Conservation (phyloP, 2,113 vertebrate genomes). For the Natator depressus region DNA sequence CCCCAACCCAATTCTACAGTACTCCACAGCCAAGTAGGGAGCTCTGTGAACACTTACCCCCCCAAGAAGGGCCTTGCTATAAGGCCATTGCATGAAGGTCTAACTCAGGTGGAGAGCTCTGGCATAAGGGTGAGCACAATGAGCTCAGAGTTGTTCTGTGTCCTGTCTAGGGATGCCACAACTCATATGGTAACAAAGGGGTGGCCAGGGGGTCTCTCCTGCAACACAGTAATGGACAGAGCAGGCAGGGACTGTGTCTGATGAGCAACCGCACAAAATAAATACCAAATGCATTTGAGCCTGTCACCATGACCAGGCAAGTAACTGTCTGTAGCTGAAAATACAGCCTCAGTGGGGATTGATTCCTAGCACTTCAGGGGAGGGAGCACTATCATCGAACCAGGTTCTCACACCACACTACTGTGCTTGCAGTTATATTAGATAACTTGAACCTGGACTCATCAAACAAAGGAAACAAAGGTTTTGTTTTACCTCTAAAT, state of each 20-base stretch:
- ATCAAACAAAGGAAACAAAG: not conserved
- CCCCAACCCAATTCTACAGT: not conserved
- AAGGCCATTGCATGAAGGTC: rapidly evolving
- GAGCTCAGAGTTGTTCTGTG: not conserved
- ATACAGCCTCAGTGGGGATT: not conserved
- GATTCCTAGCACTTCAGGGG: not conserved
- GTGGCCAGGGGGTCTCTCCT: not conserved
- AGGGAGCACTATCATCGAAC: not conserved
- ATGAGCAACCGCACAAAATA: not conserved
- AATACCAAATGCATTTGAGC: rapidly evolving
- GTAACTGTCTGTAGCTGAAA: not conserved
- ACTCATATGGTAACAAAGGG: not conserved
- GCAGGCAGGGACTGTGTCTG: not conserved
- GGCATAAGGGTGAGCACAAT: not conserved
- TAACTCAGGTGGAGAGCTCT: not conserved
- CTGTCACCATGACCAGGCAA: not conserved
- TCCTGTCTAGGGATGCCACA: not conserved
- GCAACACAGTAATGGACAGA: not conserved
- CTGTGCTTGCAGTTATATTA: not conserved
- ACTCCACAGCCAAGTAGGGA: not conserved
- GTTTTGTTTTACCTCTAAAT: not conserved
- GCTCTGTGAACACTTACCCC: not conserved
- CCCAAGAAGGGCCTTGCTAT: not conserved
- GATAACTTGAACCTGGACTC: not conserved
- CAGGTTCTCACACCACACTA: not conserved